Evolutionary conservation across 1,140 invertebrate genomes (phyloP).

Genomic region (Platyura marginata): DNA sequence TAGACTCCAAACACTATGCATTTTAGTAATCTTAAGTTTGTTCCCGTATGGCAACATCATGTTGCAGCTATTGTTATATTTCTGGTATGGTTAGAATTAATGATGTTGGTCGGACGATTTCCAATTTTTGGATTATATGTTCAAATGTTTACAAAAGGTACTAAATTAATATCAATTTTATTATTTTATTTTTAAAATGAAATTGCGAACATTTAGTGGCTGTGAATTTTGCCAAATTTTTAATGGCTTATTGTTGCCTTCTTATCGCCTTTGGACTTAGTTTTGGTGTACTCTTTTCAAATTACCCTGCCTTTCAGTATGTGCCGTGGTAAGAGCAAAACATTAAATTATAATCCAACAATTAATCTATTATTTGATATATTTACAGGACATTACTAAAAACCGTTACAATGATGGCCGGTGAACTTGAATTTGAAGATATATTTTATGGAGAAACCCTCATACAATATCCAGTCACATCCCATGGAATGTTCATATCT

Average conservation of each 20-base stretch:
- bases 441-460: constrained; percentile 45
- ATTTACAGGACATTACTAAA: constrained; percentile 39
- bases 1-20: constrained; percentile 15
- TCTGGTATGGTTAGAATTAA: constrained; percentile 57
- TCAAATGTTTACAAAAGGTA: constrained; percentile 64
- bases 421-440: constrained; percentile 69
- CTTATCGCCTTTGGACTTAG: constrained; percentile 58
- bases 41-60: constrained; percentile 53
- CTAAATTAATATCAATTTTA: background rate
- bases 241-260: constrained; percentile 60
- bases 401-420: constrained; percentile 77
- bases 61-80: constrained; percentile 58
- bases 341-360: background rate
- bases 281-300: constrained; percentile 59
- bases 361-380: background rate
- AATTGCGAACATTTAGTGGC: constrained; percentile 31
- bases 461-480: constrained; percentile 39
- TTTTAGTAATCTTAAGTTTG: constrained; percentile 11
- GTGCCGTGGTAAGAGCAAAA: constrained; percentile 19
- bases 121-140: constrained; percentile 70
- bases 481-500: constrained; percentile 53
- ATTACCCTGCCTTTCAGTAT: constrained; percentile 47
- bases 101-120: constrained; percentile 68
- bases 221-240: constrained; percentile 65
- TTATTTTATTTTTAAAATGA: background rate